Percentiles rank a stretch among this genome's conserved stretches.
These are phyloP conservation scores for Lycocorax pyrrhopterus DNA, from an alignment of 2,113 vertebrate genomes.

Conservation along the genomic window DNA sequence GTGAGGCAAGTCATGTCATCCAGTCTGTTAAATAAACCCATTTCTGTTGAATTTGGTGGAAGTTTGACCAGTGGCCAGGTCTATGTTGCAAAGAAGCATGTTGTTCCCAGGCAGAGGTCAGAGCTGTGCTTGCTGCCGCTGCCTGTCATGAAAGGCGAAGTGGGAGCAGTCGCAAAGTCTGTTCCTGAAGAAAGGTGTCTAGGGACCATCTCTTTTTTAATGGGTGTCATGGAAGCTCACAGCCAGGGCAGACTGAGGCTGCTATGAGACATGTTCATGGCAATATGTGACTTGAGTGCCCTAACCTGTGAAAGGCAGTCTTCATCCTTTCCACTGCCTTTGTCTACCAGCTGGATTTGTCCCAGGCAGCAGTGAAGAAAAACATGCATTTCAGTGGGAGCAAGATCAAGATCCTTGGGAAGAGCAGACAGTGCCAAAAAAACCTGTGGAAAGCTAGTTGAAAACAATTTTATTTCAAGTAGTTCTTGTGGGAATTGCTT, in stretches of 20 bases:
- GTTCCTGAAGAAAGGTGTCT: neutral
- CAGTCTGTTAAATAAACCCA: neutral
- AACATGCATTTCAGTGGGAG: neutral
- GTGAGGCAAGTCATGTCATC: neutral
- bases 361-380: neutral
- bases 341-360: neutral
- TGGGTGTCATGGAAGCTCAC: neutral
- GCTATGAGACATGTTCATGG: neutral
- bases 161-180: neutral
- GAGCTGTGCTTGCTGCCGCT: neutral
- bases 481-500: neutral
- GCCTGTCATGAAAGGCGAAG: accelerated
- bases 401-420: neutral
- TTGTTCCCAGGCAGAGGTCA: neutral
- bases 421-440: conserved; percentile 24
- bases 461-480: conserved; percentile 23
- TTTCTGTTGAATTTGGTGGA: neutral
- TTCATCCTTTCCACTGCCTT: neutral
- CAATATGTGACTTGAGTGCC: neutral
- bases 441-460: conserved; percentile 22
- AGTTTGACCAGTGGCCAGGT: neutral
- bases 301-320: neutral
- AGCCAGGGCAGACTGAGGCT: neutral
- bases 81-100: accelerated
- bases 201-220: neutral